Base-by-base conservation (phyloP, 2,888 invertebrate species). In the Prenolepis imparis region DNA sequence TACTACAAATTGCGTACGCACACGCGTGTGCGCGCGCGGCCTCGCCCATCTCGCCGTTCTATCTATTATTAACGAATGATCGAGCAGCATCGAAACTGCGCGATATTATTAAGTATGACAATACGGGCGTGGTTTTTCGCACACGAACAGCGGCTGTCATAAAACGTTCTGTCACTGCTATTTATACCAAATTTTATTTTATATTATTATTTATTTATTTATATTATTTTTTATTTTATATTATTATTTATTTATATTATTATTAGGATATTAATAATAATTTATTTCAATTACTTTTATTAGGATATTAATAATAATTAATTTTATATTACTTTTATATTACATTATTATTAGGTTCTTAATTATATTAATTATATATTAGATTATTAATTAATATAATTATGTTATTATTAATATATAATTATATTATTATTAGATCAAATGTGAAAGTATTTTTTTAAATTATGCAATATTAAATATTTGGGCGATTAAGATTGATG, bases 31-130 rank as follows among this genome's bases (percentile, higher is more conserved):
- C n/a, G 52, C 52, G 52, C 52, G 28, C 28, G 74, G 21, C 68
- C 77, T 77, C 68, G 41, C 68, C 77, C 68, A 67, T 77, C 55
- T 67, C 39, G 52, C 55, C 41, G 39, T 41, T 77, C 39, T 66
- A 21, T 67, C 77, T 77, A 67, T 77, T 67, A 77, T 77, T 77
- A 67, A 77, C 67, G 77, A 77, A 57, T 67, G 77, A 77, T 77
- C 67, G 77, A 67, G 28, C 68, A 55, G n/a, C 77, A 28, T 57
- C 55, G 55, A 77, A 67, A 77, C 67, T 39, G 55, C 77, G 55
- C n/a, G 77, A 57, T 67, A 77, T 77, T 77, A 77, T 67, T 67
- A 67, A 77, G 67, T 77, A 67, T 67, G 77, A 77, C 67, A 77
- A 77, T 67, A 77, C 77, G 77, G 67, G 77, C 41, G 77, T 67